These are phyloP conservation scores for Melanotaenia nigrans DNA, from an alignment of 2,797 vertebrate species.

Conservation along the genomic window DNA sequence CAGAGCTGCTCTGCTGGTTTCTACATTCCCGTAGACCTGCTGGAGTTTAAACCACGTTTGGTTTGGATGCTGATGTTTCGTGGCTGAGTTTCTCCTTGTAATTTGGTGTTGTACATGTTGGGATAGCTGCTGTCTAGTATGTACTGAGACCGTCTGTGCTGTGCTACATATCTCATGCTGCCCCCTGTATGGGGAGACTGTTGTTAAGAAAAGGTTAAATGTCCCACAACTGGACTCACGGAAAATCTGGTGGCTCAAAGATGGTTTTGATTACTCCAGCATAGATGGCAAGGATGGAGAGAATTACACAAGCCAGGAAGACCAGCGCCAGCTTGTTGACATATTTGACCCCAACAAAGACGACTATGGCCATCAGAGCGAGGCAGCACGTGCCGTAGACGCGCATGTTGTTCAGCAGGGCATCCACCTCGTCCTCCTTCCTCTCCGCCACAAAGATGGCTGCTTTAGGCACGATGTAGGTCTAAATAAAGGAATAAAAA, in stretches of 20 bases:
- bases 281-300: constrained; percentile 96
- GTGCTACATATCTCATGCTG: not conserved
- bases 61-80: no score
- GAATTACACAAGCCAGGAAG: constrained; percentile 94
- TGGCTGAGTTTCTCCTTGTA: no score
- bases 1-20: no score
- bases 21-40: no score
- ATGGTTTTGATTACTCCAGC: constrained; percentile 95
- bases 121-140: no score
- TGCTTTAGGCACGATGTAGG: constrained; percentile 92
- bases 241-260: constrained; percentile 90
- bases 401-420: constrained; percentile 94
- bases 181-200: rapidly evolving
- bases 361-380: constrained; percentile 89
- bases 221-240: constrained; percentile 83
- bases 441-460: constrained; percentile 87
- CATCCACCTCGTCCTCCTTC: constrained; percentile 79
- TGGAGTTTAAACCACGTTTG: no score
- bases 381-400: constrained; percentile 93
- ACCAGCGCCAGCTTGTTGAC: constrained; percentile 96
- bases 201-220: not conserved
- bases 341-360: constrained; percentile 97
- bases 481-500: constrained; percentile 75
- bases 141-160: no score
- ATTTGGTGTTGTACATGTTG: no score